Evolutionary conservation across 2,797 vertebrate genomes (phyloP).

Genomic region (Heliangelus exortis): DNA sequence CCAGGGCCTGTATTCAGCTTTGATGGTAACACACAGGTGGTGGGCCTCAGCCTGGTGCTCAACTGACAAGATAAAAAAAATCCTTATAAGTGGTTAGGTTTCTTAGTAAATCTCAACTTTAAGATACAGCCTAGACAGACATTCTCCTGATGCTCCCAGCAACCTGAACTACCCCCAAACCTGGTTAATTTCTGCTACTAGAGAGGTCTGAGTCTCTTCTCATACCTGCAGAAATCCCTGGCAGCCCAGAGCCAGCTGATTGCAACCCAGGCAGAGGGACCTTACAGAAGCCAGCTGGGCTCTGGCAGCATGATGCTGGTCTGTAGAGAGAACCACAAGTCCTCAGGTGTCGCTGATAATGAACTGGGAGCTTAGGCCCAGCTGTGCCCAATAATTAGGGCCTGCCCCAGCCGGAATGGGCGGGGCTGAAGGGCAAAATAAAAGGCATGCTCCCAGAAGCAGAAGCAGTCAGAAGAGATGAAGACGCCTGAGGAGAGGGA

Average conservation of each 20-base stretch:
- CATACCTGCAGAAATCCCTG: not conserved
- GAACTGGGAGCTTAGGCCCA: no score
- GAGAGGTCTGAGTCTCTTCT: not conserved
- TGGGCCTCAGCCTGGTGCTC: not conserved
- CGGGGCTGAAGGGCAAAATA: no score
- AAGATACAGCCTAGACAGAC: not conserved
- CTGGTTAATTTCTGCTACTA: not conserved
- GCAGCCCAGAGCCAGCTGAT: not conserved
- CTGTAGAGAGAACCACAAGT: no score
- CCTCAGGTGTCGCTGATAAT: no score
- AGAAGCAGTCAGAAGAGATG: no score
- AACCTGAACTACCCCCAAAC: not conserved
- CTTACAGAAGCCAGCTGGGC: not conserved
- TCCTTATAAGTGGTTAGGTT: not conserved
- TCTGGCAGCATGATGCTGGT: accelerated
- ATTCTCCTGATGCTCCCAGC: not conserved
- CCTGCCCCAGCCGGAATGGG: no score
- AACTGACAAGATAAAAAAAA: not conserved
- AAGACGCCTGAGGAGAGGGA: no score
- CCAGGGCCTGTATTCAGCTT: not conserved
- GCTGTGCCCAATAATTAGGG: no score
- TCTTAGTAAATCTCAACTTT: not conserved
- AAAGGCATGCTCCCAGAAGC: no score
- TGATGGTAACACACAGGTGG: not conserved
- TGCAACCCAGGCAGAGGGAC: not conserved